Conservation (phyloP, 2,797 vertebrate genomes). For the Girardinus metallicus region DNA sequence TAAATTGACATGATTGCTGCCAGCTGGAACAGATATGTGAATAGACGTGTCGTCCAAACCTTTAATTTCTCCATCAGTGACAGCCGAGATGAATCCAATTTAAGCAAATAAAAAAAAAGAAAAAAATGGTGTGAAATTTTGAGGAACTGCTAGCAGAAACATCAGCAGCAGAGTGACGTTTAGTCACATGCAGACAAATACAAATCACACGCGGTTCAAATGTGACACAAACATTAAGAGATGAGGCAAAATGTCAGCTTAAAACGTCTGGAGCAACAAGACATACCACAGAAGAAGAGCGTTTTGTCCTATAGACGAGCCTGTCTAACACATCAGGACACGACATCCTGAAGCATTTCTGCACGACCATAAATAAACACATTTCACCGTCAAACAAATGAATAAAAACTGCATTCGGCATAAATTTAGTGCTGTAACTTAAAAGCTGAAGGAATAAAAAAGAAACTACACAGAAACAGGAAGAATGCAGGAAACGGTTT, state of each 20-base stretch:
- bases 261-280: not conserved
- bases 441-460: not conserved
- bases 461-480: not conserved
- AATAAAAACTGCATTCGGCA: not conserved
- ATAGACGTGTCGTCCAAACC: constrained; percentile 18
- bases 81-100: constrained; percentile 4
- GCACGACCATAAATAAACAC: not conserved
- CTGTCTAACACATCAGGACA: not conserved
- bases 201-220: not conserved
- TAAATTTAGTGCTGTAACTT: not conserved
- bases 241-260: not conserved
- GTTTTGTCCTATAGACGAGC: not conserved
- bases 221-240: not conserved
- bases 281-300: not conserved
- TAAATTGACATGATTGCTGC: constrained; percentile 22
- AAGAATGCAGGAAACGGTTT: not conserved
- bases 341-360: not conserved
- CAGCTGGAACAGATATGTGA: constrained; percentile 24
- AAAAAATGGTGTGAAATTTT: not conserved
- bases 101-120: constrained; percentile 5
- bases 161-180: constrained; percentile 11
- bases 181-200: not conserved
- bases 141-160: not conserved
- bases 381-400: not conserved
- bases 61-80: constrained; percentile 20